These are phyloP conservation scores for Chionis minor DNA, from an alignment of 2,113 vertebrate genomes.

Conservation along the genomic window DNA sequence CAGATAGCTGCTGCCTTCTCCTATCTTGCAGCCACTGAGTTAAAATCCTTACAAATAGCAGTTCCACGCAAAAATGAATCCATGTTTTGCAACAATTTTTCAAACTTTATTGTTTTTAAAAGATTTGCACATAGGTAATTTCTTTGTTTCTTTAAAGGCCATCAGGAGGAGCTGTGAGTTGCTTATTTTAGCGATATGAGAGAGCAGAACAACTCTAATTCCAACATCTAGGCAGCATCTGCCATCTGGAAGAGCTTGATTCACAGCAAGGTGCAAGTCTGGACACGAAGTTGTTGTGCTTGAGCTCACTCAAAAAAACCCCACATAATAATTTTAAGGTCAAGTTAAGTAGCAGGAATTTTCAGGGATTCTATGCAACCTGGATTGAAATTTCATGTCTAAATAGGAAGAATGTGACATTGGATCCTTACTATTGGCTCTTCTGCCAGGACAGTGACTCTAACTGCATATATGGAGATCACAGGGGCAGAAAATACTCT, in stretches of 20 bases:
- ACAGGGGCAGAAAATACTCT: not conserved
- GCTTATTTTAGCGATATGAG: not conserved
- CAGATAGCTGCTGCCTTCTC: not conserved
- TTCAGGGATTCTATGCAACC: not conserved
- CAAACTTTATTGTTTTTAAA: not conserved
- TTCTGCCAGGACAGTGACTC: not conserved
- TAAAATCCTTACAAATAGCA: not conserved
- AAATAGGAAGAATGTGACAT: not conserved
- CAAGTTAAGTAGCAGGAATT: not conserved
- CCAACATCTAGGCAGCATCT: not conserved
- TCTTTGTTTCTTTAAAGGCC: not conserved
- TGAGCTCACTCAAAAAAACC: not conserved
- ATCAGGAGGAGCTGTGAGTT: not conserved
- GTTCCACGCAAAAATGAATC: not conserved
- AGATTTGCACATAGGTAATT: accelerated
- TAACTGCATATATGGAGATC: not conserved
- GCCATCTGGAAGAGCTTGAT: not conserved
- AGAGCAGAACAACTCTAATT: not conserved
- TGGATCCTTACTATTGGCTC: not conserved
- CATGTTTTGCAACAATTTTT: not conserved
- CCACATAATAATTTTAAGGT: not conserved
- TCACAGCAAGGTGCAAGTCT: not conserved
- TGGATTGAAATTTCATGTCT: not conserved
- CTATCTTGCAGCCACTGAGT: not conserved
- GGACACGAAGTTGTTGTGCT: not conserved